Base-by-base conservation (phyloP, 2,113 vertebrate genomes). In the Pedionomus torquatus region DNA sequence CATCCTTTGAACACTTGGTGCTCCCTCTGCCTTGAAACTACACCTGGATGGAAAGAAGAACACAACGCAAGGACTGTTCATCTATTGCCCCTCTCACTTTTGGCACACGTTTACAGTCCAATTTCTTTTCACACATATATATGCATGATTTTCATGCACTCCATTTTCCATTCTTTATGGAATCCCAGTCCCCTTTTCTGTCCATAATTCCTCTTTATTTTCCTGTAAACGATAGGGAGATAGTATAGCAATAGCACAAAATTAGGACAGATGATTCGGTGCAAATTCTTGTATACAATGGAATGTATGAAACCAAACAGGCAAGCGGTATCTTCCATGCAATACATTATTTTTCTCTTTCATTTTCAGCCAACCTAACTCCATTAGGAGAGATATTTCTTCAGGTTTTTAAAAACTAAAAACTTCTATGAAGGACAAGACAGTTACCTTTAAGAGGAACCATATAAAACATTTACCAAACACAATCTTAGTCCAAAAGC, bases 121-220 rank as follows among this genome's bases (percentile, higher is more conserved):
- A 74, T 83, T 64, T 89, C 52, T 84, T 72, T 55, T 21, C 25
- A 91, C n/a, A 51, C 25, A 58, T 23, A 58, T 13, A n/a, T 5
- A 69, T 2, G 3, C 58, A 78, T 35, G 0, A 0, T 43, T 90
- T 71, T 52, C 19, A 60, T 0, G 0, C 65, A 78, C 61, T 84
- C 20, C 21, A 72, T 33, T 69, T 91, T 41, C 61, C 49, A 71
- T 11, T 52, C 46, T 51, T 58, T 46, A n/a, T 8, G 8, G 23
- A 77, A 49, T 39, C 41, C 58, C 41, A 58, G 46, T 26, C 51
- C 4, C 33, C 19, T n/a, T 65, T 85, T 64, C 75, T 58, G 58
- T 26, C 37, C 25, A 46, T 26, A 63, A 46, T 43, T 54, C 21
- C 35, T 79, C 63, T 76, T 51, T 63, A 21, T 19, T 66, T 76